Percentiles rank a stretch among this genome's conserved stretches.
phyloP scores from a whole-genome alignment of 2,797 vertebrate genomes.

The Rachycentron canadum region DNA sequence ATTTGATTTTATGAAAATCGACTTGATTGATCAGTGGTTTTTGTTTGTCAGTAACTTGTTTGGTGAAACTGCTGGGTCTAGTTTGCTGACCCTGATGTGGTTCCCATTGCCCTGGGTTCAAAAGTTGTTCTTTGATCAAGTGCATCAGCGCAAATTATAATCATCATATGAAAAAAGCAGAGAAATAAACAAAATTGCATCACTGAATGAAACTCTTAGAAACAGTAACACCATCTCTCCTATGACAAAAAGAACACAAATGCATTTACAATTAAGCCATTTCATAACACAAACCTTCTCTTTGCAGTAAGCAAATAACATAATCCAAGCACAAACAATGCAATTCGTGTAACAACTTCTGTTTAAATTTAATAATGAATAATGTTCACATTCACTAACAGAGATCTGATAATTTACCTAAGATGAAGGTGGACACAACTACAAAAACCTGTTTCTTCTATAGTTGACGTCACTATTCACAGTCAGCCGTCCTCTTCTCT shows the following conservation, averaged over 20 bases:
- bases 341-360: constrained; percentile 58
- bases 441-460: background rate
- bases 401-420: constrained; percentile 10
- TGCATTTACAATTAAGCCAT: constrained; percentile 33
- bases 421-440: background rate
- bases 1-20: constrained; percentile 11
- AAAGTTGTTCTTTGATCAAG: constrained; percentile 43
- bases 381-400: constrained; percentile 63
- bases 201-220: constrained; percentile 9
- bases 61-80: constrained; percentile 41
- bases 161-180: background rate
- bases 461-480: background rate
- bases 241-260: constrained; percentile 6
- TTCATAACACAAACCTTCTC: constrained; percentile 26
- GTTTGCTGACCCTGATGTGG: background rate
- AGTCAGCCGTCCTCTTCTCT: constrained; percentile 8
- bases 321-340: constrained; percentile 31
- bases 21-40: constrained; percentile 15
- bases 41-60: constrained; percentile 53
- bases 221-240: constrained; percentile 37
- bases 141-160: constrained; percentile 27
- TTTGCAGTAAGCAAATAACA: constrained; percentile 27
- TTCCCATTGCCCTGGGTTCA: constrained; percentile 10
- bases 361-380: constrained; percentile 37
- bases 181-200: constrained; percentile 12